A percentile compares a stretch with the other conserved stretches of the same genome.
These are phyloP conservation scores for Shinisaurus crocodilurus DNA, from an alignment of 2,113 vertebrate species.

Conservation along the genomic window DNA sequence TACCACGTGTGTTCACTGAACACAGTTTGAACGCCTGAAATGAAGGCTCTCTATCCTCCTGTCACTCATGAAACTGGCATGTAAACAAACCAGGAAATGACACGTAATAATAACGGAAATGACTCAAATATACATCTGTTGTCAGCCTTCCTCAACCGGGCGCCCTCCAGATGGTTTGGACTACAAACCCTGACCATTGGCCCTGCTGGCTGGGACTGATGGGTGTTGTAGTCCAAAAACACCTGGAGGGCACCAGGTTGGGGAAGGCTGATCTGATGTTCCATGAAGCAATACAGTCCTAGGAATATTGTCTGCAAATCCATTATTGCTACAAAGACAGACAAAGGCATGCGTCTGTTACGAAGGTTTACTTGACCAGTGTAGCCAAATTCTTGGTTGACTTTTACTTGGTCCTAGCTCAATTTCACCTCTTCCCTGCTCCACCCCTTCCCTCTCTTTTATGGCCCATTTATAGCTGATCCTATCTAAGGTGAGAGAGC, in stretches of 20 bases:
- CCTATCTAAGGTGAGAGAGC: background rate
- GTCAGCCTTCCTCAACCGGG: too few species aligned
- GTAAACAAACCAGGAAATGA: background rate
- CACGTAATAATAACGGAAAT: background rate
- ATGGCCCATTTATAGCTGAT: background rate
- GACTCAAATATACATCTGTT: background rate
- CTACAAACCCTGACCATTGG: too few species aligned
- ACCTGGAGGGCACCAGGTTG: too few species aligned
- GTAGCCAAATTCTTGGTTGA: too few species aligned
- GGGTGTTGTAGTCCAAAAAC: too few species aligned
- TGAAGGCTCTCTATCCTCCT: background rate
- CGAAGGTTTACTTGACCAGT: background rate
- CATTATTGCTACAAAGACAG: background rate
- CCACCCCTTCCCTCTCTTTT: background rate
- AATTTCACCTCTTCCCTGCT: background rate
- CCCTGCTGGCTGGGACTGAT: too few species aligned
- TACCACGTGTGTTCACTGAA: background rate
- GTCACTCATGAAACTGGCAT: background rate
- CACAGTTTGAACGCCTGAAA: background rate
- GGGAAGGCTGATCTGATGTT: background rate
- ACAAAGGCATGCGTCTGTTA: background rate
- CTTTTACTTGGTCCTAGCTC: background rate
- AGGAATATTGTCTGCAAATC: background rate
- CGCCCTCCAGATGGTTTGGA: too few species aligned
- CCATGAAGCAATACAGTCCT: background rate